Percentiles rank a stretch among this genome's conserved stretches.
These are phyloP conservation scores for Tragopan temminckii DNA, from an alignment of 2,797 vertebrate species.

Conservation along the genomic window DNA sequence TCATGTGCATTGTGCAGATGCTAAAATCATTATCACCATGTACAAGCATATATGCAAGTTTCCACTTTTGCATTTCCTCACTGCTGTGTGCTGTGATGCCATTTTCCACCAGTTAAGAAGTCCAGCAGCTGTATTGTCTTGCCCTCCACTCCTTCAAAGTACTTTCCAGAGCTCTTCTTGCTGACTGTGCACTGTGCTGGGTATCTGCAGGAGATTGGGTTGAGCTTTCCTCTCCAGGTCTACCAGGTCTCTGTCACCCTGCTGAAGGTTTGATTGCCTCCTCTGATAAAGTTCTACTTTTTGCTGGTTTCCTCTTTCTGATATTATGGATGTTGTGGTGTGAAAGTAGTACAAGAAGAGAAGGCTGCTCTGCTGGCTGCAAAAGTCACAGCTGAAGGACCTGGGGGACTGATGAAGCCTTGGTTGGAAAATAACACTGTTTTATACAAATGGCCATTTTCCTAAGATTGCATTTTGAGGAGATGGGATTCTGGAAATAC, in stretches of 20 bases:
- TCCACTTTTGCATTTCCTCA: constrained; percentile 45
- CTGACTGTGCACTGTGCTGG: neutral
- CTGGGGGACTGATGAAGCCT: neutral
- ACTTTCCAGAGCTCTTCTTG: neutral
- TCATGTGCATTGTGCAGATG: constrained; percentile 30
- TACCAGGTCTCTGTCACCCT: neutral
- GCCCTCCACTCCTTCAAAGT: neutral
- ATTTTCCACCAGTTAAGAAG: constrained; percentile 27
- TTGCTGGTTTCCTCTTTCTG: neutral
- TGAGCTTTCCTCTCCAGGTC: neutral
- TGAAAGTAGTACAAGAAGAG: accelerated
- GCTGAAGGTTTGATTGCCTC: neutral
- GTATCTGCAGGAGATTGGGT: neutral
- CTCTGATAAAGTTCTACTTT: neutral
- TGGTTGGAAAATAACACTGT: neutral
- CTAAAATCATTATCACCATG: constrained; percentile 59
- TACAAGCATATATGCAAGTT: constrained; percentile 64
- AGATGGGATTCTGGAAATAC: neutral
- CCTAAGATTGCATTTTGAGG: neutral
- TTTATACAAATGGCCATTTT: neutral
- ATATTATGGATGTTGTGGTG: accelerated
- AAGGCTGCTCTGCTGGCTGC: neutral
- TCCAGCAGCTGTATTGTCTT: constrained; percentile 29
- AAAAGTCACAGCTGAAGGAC: neutral
- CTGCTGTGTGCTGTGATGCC: neutral